Evolutionary conservation across 2,797 vertebrate species (phyloP), one percentile per base, ranked within the genome.

Genomic region (Neosilurus mollespiculum): DNA sequence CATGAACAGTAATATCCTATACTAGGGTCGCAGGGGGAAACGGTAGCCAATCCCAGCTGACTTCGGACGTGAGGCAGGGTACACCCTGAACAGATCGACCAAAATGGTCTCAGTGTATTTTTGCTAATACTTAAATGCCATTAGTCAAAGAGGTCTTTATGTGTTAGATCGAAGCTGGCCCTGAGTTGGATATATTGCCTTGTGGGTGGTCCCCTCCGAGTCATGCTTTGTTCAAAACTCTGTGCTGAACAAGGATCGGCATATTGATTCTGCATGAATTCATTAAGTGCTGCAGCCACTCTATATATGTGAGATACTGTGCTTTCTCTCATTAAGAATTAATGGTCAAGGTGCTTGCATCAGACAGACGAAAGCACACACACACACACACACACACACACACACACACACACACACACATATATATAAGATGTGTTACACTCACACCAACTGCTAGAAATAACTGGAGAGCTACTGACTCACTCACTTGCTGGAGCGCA

Each of bases 251-350:
- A 67, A 72, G 56, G 80, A 37, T 81, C 67, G 9, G 16, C 9
- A 3, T 64, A 84, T 51, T 11, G 58, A 70, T 49, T 30, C 65
- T 22, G 18, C 24, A 51, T 18, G 75, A 51, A 34, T 71, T 71
- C 75, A 72, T 69, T 34, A 61, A 54, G 4, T 54, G 61, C 22
- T 53, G n/a, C 18, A n/a, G 65, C 14, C 12, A 51, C 56, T 70
- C 66, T 54, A 1, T 61, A 59, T 49, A 30, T 62, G 43, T 75
- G 20, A 70, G 15, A 53, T 37, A 49, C 71, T 76, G 30, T 59
- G 30, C 24, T 75, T 61, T 80, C 71, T 66, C 34, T 69, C 72
- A 77, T 75, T 61, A 76, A 73, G 53, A 66, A 71, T 73, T 26
- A 56, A 82, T 67, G 81, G 18, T 62, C 11, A 53, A 20, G 30